A percentile compares a stretch with the other conserved stretches of the same genome.
Conservation (phyloP, 2,797 vertebrate species). For the Synaphobranchus kaupii region DNA sequence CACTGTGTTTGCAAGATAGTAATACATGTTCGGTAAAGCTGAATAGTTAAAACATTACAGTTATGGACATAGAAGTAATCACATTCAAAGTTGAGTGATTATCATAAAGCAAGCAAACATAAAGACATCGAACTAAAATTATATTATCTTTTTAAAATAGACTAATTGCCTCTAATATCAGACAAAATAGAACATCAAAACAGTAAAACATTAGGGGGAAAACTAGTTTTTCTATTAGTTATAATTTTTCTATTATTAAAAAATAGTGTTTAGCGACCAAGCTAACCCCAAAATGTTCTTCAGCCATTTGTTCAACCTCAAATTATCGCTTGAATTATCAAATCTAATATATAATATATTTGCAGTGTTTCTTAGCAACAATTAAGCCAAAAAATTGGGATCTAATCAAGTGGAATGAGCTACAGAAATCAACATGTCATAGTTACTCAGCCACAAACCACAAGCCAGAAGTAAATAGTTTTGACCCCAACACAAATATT, state of each 20-base stretch:
- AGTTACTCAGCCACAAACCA: background rate
- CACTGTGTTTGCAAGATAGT: background rate
- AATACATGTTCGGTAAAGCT: background rate
- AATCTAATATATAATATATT: no score
- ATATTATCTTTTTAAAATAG: background rate
- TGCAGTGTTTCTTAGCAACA: background rate
- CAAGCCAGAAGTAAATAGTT: background rate
- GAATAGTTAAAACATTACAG: background rate
- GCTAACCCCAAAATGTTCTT: background rate
- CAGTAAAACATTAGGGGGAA: background rate
- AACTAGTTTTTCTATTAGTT: background rate
- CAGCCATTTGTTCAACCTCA: background rate
- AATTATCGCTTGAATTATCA: background rate
- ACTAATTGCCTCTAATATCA: background rate
- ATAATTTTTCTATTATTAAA: background rate
- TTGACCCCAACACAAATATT: slow-evolving; percentile 18
- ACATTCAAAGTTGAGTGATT: background rate
- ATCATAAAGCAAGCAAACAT: background rate
- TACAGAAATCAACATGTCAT: slow-evolving; percentile 9
- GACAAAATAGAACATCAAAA: background rate
- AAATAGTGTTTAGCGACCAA: background rate
- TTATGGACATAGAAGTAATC: background rate
- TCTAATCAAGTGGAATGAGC: background rate
- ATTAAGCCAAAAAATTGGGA: slow-evolving; percentile 17
- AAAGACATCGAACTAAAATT: background rate